Percentiles rank a stretch among this genome's conserved stretches.
Evolutionary conservation across 2,113 vertebrate species (phyloP).

Genomic region (Cyprinus carpio): DNA sequence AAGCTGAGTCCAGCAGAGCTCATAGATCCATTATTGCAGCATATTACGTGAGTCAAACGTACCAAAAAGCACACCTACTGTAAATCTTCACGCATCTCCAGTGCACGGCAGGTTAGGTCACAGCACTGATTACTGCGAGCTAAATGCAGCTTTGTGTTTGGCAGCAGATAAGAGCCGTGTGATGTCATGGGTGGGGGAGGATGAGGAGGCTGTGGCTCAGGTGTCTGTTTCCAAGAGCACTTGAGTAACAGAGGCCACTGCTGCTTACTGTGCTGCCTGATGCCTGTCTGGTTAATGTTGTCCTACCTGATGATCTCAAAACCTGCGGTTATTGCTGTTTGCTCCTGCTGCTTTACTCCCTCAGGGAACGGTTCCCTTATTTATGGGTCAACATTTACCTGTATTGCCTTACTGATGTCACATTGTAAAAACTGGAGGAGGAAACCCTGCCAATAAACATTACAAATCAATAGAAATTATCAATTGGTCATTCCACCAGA

Average conservation of each 20-base stretch:
- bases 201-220: conserved; percentile 62
- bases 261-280: not conserved
- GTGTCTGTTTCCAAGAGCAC: conserved; percentile 61
- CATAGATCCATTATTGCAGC: conserved; percentile 56
- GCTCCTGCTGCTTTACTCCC: not conserved
- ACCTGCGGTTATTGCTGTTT: not conserved
- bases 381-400: not conserved
- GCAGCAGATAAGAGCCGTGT: conserved; percentile 71
- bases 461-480: not conserved
- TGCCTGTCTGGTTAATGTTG: conserved; percentile 50
- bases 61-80: conserved; percentile 63
- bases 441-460: not conserved
- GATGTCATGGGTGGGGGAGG: conserved; percentile 67
- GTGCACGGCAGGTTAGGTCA: conserved; percentile 65
- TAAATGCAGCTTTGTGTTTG: conserved; percentile 76
- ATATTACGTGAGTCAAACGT: conserved; percentile 49
- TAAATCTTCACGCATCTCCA: conserved; percentile 70
- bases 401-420: not conserved
- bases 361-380: not conserved
- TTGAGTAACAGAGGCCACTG: conserved; percentile 29
- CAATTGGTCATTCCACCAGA: no score
- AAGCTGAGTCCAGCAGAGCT: conserved; percentile 28
- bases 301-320: conserved; percentile 32
- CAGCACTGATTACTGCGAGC: conserved; percentile 69
- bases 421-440: not conserved